Conservation (phyloP, 2,797 vertebrate species). For the Pygocentrus nattereri region DNA sequence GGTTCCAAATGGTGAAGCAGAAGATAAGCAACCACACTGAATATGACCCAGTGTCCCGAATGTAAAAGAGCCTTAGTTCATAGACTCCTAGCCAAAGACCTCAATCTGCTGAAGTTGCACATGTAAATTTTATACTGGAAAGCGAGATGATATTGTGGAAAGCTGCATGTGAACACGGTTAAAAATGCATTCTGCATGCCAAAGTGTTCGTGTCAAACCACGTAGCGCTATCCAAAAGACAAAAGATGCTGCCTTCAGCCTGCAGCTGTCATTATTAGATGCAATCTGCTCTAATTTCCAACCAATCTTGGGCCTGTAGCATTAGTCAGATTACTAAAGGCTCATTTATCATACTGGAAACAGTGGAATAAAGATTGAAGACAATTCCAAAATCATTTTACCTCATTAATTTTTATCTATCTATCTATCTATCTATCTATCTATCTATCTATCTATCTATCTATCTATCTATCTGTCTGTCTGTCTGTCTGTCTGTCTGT, state of each 20-base stretch:
- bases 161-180: not conserved
- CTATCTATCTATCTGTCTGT: too few relatives aligned
- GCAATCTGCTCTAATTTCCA: constrained; percentile 29
- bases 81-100: not conserved
- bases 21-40: not conserved
- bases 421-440: too few relatives aligned
- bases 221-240: not conserved
- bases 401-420: too few relatives aligned
- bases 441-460: too few relatives aligned
- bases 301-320: not conserved
- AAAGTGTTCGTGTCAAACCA: not conserved
- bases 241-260: constrained; percentile 23
- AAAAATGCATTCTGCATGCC: not conserved
- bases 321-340: constrained; percentile 22
- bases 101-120: not conserved
- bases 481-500: too few relatives aligned
- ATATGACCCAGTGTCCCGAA: not conserved
- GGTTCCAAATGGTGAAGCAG: not conserved
- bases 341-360: constrained; percentile 8
- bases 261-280: constrained; percentile 30
- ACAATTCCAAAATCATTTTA: not conserved
- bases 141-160: not conserved
- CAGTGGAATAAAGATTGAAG: not conserved
- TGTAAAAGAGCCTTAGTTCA: not conserved
- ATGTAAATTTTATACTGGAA: not conserved